Conservation (phyloP, 2,888 invertebrate genomes). For the Acrobeloides nanus region DNA sequence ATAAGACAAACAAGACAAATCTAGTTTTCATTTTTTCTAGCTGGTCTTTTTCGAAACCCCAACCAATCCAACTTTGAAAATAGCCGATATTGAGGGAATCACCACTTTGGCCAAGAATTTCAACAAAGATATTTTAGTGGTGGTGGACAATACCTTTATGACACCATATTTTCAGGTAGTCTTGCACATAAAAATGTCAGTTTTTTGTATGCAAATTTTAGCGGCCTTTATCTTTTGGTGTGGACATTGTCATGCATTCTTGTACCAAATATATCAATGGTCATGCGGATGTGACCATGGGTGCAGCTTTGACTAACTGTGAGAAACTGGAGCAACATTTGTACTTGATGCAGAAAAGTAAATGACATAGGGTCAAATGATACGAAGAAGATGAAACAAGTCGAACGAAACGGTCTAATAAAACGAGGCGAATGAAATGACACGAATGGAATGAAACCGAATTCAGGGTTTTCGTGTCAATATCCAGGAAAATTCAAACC, state of each 20-base stretch:
- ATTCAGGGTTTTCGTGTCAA: no score
- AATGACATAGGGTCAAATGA: no score
- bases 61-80: conserved; percentile 84
- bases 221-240: conserved; percentile 80
- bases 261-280: conserved; percentile 97
- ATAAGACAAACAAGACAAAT: no score
- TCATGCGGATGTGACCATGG: conserved; percentile 94
- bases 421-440: no score
- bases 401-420: no score
- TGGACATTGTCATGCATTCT: conserved; percentile 83
- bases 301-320: conserved; percentile 71
- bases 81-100: conserved; percentile 73
- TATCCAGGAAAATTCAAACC: no score
- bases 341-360: conserved; percentile 65
- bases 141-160: conserved; percentile 83
- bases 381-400: no score
- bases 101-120: conserved; percentile 58
- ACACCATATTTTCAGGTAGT: conserved; percentile 51
- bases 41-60: conserved; percentile 89
- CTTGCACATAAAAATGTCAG: no score
- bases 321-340: conserved; percentile 68
- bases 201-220: no score
- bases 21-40: no score
- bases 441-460: no score
- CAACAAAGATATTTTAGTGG: conserved; percentile 58